Evolutionary conservation across 2,797 vertebrate species (phyloP).

Genomic region (Thalassophryne amazonica): DNA sequence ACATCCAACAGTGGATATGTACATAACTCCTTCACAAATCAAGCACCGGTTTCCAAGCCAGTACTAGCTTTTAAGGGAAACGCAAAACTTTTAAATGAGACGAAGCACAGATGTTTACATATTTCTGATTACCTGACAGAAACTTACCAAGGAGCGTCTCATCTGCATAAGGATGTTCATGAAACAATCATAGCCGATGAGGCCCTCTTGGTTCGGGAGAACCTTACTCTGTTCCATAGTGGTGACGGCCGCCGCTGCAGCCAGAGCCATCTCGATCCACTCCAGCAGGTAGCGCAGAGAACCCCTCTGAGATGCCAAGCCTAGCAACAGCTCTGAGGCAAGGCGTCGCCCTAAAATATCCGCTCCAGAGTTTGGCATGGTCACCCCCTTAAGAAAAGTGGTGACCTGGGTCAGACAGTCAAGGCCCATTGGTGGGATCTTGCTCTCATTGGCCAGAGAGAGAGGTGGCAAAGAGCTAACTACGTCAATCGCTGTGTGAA

Average conservation of each 20-base stretch:
- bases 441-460: slow-evolving; percentile 97
- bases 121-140: no score
- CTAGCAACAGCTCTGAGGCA: slow-evolving; percentile 92
- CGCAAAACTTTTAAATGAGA: no score
- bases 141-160: slow-evolving; percentile 93
- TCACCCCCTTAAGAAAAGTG: slow-evolving; percentile 94
- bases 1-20: no score
- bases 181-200: slow-evolving; percentile 97
- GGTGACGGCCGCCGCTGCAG: slow-evolving; percentile 89
- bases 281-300: slow-evolving; percentile 95
- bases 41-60: no score
- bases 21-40: no score
- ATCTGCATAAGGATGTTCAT: slow-evolving; percentile 97
- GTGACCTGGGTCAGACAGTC: slow-evolving; percentile 98
- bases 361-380: slow-evolving; percentile 94
- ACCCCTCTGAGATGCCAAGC: slow-evolving; percentile 92
- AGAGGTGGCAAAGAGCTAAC: slow-evolving; percentile 94
- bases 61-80: no score
- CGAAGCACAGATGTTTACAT: no score
- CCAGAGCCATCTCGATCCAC: slow-evolving; percentile 98
- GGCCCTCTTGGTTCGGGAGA: slow-evolving; percentile 85
- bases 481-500: slow-evolving; percentile 95
- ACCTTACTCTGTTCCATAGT: slow-evolving; percentile 85
- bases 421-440: slow-evolving; percentile 97
- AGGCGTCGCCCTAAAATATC: slow-evolving; percentile 91